A percentile compares a stretch with the other conserved stretches of the same genome.
Conservation (phyloP, 2,888 invertebrate genomes). For the Drosophila prolongata region DNA sequence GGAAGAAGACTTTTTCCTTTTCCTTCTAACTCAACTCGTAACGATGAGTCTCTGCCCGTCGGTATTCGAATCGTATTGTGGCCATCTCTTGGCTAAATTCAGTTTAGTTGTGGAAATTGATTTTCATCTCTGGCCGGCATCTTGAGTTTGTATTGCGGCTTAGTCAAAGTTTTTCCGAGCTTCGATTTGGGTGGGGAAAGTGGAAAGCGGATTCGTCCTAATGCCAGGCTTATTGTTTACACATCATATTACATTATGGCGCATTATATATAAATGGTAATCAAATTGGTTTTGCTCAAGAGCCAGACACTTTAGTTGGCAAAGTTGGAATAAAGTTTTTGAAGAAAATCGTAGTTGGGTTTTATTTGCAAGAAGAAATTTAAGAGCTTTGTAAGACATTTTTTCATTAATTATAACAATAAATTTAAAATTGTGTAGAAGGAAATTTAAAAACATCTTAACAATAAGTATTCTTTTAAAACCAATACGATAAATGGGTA, state of each 20-base stretch:
- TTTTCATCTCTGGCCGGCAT: conserved; percentile 69
- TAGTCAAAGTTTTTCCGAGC: conserved; percentile 32
- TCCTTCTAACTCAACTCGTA: conserved; percentile 21
- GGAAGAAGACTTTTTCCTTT: conserved; percentile 24
- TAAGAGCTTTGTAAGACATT: too few relatives aligned
- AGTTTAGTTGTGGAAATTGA: conserved; percentile 67
- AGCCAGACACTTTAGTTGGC: conserved; percentile 18
- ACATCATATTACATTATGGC: conserved; percentile 46
- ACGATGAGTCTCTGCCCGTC: conserved; percentile 15
- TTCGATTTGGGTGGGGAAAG: conserved; percentile 9
- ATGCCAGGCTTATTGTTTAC: conserved; percentile 45
- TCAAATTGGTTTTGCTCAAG: conserved; percentile 36
- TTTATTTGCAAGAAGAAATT: background rate
- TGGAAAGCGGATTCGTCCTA: conserved; percentile 30
- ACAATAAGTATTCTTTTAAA: too few relatives aligned
- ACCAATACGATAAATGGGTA: too few relatives aligned
- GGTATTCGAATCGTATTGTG: conserved; percentile 53
- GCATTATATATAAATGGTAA: conserved; percentile 36
- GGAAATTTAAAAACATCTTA: too few relatives aligned
- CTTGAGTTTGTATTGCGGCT: conserved; percentile 52
- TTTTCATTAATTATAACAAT: too few relatives aligned
- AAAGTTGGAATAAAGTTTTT: conserved; percentile 8
- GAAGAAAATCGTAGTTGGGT: background rate
- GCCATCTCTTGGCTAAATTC: conserved; percentile 49
- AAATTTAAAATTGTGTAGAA: too few relatives aligned